Evolutionary conservation across 2,888 invertebrate species (phyloP), one percentile per base, ranked within the genome.

Genomic region (Acleris laterana): DNA sequence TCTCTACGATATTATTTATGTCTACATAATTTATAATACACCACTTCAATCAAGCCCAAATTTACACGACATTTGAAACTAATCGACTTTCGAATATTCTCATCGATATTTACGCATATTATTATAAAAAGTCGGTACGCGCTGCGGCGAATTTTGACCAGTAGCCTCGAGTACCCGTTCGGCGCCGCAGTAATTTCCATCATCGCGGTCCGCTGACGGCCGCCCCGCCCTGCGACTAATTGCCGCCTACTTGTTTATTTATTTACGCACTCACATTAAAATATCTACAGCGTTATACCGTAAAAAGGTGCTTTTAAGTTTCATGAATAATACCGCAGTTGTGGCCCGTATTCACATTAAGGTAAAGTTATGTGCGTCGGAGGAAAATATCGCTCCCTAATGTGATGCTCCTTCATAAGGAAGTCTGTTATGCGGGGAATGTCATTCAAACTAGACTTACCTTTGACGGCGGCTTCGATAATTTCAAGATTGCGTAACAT

Each of bases 381-480:
- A 44, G 16, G 22, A 9, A 56, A 42, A 32, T 44, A 44, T 16
- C 22, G 22, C 44, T 16, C 22, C 25, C 46, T 46, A 17, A 25
- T 46, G 57, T n/a, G 42, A 20, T 51, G 25, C 25, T 19, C 38
- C 7, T 38, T 52, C 42, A 51, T 17, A 38, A 32, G 38, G 19
- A 46, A 49, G 16, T 3, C 20, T 19, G 7, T 4, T 16, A 1
- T 13, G 2, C 1, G 1, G 38, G 38, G 13, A 38, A 38, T 38
- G 4, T 13, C 42, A 67, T 51, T 49, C 17, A 63, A 59, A 57
- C 32, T 46, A 46, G 46, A 65, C 81, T 81, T 82, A 90, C 91
- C 91, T 89, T 90, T 89, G 55, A 88, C 80, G 59, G 86, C 87
- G 20, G 90, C 86, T 74, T 91, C 90, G 57, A 91, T 87, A 56